phyloP scores from a whole-genome alignment of 2,113 vertebrate species.

The Heterotis niloticus region DNA sequence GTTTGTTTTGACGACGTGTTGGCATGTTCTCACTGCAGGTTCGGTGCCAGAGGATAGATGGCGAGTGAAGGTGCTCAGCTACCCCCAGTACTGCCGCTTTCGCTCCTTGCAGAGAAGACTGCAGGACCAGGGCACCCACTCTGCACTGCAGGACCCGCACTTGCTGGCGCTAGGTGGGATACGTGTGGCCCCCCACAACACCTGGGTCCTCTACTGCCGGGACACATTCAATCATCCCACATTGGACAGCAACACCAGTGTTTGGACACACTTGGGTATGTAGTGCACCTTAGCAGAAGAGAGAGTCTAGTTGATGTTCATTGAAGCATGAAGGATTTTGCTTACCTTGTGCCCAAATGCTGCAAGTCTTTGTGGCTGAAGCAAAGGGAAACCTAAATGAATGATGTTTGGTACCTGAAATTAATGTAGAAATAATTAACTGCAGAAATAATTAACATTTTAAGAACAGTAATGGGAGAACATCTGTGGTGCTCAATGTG shows the following conservation, averaged over 20 bases:
- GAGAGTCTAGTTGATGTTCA: background rate
- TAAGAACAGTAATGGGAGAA: no score
- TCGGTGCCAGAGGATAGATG: slow-evolving; percentile 18
- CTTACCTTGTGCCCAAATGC: no score
- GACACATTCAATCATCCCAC: slow-evolving; percentile 71
- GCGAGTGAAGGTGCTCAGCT: slow-evolving; percentile 64
- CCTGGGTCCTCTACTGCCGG: slow-evolving; percentile 66
- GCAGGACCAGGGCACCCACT: slow-evolving; percentile 39
- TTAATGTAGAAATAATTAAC: no score
- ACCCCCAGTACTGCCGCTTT: slow-evolving; percentile 73
- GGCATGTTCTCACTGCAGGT: slow-evolving; percentile 27
- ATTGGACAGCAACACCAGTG: slow-evolving; percentile 57
- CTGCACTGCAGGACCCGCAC: slow-evolving; percentile 52
- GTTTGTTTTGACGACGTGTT: background rate
- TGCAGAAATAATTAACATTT: no score
- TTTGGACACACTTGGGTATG: slow-evolving; percentile 69
- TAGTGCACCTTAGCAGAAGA: background rate
- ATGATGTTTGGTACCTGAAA: background rate
- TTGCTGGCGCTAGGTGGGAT: slow-evolving; percentile 66
- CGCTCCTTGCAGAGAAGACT: slow-evolving; percentile 67
- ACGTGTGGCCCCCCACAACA: slow-evolving; percentile 45
- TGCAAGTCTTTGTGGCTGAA: no score
- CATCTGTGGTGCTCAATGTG: background rate
- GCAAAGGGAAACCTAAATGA: no score
- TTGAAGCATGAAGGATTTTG: background rate